Percentiles rank a stretch among this genome's conserved stretches.
Conservation (phyloP, 2,888 invertebrate genomes). For the Chirona hameri region DNA sequence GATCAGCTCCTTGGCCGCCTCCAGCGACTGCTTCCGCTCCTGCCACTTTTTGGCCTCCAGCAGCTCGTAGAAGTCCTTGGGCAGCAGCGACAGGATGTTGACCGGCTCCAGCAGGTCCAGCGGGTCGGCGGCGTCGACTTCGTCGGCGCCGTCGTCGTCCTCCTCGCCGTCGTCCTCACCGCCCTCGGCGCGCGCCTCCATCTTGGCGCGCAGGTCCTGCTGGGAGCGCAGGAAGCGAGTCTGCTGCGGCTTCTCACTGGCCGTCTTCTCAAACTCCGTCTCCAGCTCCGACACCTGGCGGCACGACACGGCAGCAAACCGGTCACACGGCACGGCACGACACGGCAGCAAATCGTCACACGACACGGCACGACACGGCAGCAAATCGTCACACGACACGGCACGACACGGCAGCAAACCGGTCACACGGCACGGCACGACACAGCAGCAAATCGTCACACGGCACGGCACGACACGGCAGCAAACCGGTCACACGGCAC, state of each 20-base stretch:
- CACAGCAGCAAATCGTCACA: too few species aligned
- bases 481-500: too few species aligned
- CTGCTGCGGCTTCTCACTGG: slow-evolving; percentile 63
- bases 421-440: too few species aligned
- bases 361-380: too few species aligned
- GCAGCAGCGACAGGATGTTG: slow-evolving; percentile 85
- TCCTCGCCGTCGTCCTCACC: slow-evolving; percentile 43
- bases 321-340: too few species aligned
- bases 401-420: too few species aligned
- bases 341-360: too few species aligned
- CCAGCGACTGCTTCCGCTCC: slow-evolving; percentile 87
- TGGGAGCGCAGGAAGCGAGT: slow-evolving; percentile 75
- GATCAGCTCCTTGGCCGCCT: slow-evolving; percentile 70
- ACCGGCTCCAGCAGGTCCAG: slow-evolving; percentile 88
- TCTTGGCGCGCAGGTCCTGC: slow-evolving; percentile 60
- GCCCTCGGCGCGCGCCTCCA: slow-evolving; percentile 55
- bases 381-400: too few species aligned
- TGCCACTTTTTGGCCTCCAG: slow-evolving; percentile 95
- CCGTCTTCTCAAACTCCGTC: slow-evolving; percentile 74
- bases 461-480: too few species aligned
- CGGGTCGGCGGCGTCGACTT: slow-evolving; percentile 68
- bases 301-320: too few species aligned
- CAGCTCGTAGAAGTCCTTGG: slow-evolving; percentile 93
- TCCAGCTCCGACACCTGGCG: slow-evolving; percentile 70
- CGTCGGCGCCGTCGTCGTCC: slow-evolving; percentile 47